Evolutionary conservation across 2,797 vertebrate genomes (phyloP), one percentile per base, ranked within the genome.

Genomic region (Malurus leucopterus): DNA sequence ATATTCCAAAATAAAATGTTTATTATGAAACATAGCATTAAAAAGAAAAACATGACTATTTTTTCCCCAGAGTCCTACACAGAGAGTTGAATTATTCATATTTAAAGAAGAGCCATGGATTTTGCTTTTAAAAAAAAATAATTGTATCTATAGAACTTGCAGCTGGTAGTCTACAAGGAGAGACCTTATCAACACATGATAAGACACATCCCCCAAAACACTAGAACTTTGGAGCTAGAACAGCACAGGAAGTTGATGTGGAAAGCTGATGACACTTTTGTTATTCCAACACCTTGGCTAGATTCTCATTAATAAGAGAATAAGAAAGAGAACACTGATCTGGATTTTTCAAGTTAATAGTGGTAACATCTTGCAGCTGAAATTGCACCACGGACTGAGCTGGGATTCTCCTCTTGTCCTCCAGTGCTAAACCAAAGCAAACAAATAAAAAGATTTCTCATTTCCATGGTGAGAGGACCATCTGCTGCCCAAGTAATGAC

Each of bases 161-260:
- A 84, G 71, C 67, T 92, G 77, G 80, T 67, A 86, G 53, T 93
- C 85, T 92, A 88, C 68, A 86, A 72, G 84, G 77, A 84, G 88
- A 91, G 71, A 73, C 1, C 2, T 24, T 61, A 50, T 70, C 77
- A 84, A 84, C 50, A 76, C 47, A 49, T 9, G 49, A 71, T 20
- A 79, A 73, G 77, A 90, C 59, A 68, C 32, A 81, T 85, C 20
- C 69, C 55, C 54, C 69, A 29, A 23, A 86, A 90, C 10, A 41
- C 64, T 71, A 75, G 49, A 78, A 70, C 26, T 91, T 32, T 27
- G 80, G 89, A 88, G 43, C 57, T 81, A 70, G 69, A 89, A 68
- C 68, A 87, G 70, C 76, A 87, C 73, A 91, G n/a, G 26, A 84
- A 84, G 47, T 53, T 49, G 11, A 41, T 38, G 44, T 49, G 64